Evolutionary conservation across 2,797 vertebrate species (phyloP).

Genomic region (Cossypha heuglini): DNA sequence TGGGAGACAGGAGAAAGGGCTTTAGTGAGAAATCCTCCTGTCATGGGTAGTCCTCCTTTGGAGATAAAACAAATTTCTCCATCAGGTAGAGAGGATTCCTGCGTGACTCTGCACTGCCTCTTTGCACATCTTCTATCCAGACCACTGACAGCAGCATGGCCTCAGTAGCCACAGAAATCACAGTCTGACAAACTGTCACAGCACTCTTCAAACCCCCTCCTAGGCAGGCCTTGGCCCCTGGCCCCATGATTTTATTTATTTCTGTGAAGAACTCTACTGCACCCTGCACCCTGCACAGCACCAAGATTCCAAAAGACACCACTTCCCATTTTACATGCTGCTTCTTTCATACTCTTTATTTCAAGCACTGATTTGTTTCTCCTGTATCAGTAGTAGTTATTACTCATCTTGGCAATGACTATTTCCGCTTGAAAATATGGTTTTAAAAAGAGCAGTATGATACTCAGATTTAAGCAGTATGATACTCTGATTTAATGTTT

Average conservation of each 20-base stretch:
- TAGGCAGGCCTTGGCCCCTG: fast-evolving
- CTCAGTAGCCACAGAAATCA: not conserved
- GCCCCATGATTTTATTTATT: not conserved
- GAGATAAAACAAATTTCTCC: not conserved
- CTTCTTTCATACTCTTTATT: not conserved
- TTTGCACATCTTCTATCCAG: not conserved
- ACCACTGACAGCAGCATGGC: not conserved
- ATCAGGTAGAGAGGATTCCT: not conserved
- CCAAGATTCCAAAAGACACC: not conserved
- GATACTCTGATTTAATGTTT: constrained; percentile 10
- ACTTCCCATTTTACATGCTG: not conserved
- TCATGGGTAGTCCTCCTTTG: not conserved
- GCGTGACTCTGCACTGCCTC: fast-evolving
- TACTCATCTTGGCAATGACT: not conserved
- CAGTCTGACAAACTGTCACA: not conserved
- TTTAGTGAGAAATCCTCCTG: not conserved
- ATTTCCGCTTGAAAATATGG: not conserved
- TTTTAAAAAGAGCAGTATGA: not conserved
- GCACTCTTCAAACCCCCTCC: fast-evolving
- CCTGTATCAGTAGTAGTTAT: not conserved
- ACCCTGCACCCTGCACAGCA: not conserved
- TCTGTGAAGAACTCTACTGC: not conserved
- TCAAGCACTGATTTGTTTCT: not conserved
- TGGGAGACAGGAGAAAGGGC: not conserved
- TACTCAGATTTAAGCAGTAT: constrained; percentile 6